Evolutionary conservation across 2,113 vertebrate species (phyloP), one percentile per base, ranked within the genome.

Genomic region (Myiopsitta monachus): DNA sequence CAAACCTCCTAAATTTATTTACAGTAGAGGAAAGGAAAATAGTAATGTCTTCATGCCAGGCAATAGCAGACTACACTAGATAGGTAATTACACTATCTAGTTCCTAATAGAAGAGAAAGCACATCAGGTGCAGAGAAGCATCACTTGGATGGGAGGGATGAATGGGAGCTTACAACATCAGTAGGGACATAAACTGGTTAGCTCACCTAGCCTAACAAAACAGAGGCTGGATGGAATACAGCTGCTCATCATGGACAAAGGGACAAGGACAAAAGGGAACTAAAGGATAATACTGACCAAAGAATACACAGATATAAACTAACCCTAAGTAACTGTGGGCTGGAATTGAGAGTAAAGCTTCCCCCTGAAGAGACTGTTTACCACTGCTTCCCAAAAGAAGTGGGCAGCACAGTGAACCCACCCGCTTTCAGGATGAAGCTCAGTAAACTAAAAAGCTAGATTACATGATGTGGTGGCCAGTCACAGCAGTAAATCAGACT

Each of bases 391-490:
- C 51, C 63, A 73, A 46, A 2, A 55, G 70, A 72, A 79, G 46
- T 1, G 13, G 55, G 57, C 75, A 82, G 36, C 14, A 30, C 0
- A 2, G 39, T 22, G 54, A 73, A 61, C 18, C 4, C 6, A 38
- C 30, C 11, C 38, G 28, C 28, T 68, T 38, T 51, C 39, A 61
- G 19, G 7, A 44, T 38, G 43, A 80, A 72, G 19, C 43, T 72
- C 26, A 24, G 55, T 24, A 57, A 85, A 9, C 24, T 78, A 47
- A 44, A 68, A 68, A 68, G 36, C 23, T 28, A 70, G 55, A 31
- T 31, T 8, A 78, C 8, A 7, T 1, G 18, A 67, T 27, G 11
- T 1, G 0, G 18, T 30, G n/a, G 38, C 51, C 23, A 61, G 7
- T 14, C 14, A 36, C 33, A 84, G 21, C 2, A 52, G 30, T 28